Conservation (phyloP, 1,140 invertebrate genomes). For the Asobara japonica region DNA sequence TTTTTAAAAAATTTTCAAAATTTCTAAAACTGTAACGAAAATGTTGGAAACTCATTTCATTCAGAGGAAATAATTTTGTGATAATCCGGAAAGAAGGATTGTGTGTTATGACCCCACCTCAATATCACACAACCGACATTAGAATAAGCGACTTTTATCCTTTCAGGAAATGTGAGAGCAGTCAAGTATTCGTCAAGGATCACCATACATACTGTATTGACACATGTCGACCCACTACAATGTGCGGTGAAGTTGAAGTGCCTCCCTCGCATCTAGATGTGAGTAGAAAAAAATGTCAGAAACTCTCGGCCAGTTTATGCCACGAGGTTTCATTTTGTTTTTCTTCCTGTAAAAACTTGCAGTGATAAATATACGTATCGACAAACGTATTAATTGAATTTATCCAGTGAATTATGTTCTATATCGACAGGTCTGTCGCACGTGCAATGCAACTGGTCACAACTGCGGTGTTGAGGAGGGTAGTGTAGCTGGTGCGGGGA, state of each 20-base stretch:
- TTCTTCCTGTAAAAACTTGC: not conserved
- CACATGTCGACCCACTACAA: conserved; percentile 83
- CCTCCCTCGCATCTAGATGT: conserved; percentile 93
- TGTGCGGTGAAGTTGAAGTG: conserved; percentile 94
- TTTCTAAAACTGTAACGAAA: no score
- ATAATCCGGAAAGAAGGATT: not conserved
- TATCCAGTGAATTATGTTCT: conserved; percentile 2
- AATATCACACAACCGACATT: not conserved
- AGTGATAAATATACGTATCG: not conserved
- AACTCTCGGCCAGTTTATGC: not conserved
- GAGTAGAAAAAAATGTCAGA: conserved; percentile 57
- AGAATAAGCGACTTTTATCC: not conserved
- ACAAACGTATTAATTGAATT: not conserved
- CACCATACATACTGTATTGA: conserved; percentile 89
- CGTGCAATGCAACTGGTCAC: conserved; percentile 86
- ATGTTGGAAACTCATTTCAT: no score
- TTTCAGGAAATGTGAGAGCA: conserved; percentile 81
- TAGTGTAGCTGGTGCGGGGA: conserved; percentile 73
- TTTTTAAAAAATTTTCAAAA: no score
- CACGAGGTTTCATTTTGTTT: conserved; percentile 20
- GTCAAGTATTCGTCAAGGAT: conserved; percentile 84
- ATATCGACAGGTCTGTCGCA: conserved; percentile 78
- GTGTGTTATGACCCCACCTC: not conserved
- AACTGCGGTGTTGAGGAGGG: conserved; percentile 73
- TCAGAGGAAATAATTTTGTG: no score